Evolutionary conservation across 2,888 invertebrate species (phyloP).

Genomic region (Mythimna vitellina): DNA sequence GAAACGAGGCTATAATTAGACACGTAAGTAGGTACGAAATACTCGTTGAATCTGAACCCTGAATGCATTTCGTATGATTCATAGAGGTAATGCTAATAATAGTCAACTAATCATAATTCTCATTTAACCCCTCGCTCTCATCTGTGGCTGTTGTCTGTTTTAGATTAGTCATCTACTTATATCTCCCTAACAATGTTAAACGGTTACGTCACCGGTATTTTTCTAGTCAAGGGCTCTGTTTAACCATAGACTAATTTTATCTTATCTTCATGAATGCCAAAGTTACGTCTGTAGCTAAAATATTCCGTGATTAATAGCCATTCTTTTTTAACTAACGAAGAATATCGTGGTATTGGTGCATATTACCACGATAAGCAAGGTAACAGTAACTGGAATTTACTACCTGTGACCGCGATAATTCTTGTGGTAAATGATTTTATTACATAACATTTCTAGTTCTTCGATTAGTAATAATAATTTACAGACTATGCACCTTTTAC

Average conservation of each 20-base stretch:
- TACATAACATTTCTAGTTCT: slow-evolving; percentile 4
- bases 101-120: slow-evolving; percentile 47
- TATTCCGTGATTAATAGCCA: slow-evolving; percentile 29
- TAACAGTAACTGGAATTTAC: slow-evolving; percentile 20
- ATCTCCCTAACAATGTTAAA: slow-evolving; percentile 41
- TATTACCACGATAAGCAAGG: slow-evolving; percentile 4
- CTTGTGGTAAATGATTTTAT: slow-evolving; percentile 12
- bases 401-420: slow-evolving; percentile 23
- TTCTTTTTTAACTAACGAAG: slow-evolving; percentile 13
- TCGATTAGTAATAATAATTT: background rate
- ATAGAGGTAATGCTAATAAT: slow-evolving; percentile 32
- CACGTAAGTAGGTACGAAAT: background rate
- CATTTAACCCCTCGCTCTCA: slow-evolving; percentile 44
- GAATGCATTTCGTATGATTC: slow-evolving; percentile 40
- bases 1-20: background rate
- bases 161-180: slow-evolving; percentile 48
- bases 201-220: slow-evolving; percentile 51
- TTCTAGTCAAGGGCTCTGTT: slow-evolving; percentile 37
- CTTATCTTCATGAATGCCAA: slow-evolving; percentile 48
- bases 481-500: background rate
- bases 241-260: slow-evolving; percentile 44
- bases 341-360: slow-evolving; percentile 3
- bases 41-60: background rate
- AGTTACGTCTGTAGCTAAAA: slow-evolving; percentile 29
- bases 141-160: slow-evolving; percentile 40